Evolutionary conservation across 2,113 vertebrate species (phyloP), one percentile per base, ranked within the genome.

Genomic region (Rissa tridactyla): DNA sequence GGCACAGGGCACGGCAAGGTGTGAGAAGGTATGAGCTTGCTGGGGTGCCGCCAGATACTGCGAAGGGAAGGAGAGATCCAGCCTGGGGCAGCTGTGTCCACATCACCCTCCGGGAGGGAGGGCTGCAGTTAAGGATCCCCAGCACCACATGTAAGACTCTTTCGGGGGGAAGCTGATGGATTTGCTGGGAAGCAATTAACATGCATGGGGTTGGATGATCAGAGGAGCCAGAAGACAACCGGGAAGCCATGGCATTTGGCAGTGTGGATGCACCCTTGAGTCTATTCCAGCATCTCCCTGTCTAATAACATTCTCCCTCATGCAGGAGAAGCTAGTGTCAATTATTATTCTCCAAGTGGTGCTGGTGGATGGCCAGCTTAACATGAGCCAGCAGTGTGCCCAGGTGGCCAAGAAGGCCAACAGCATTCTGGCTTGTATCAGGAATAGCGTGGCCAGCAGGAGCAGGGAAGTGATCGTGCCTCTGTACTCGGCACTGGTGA

Each of bases 21-120:
- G 51, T 4, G 12, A 72, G 38, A 2, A 25, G 52, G 16, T 8
- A 4, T 14, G 9, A 8, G 12, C 11, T 64, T 42, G 14, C 9
- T 55, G n/a, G 42, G 20, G 3, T 83, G 12, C 30, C 15, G 6
- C 61, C 32, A 30, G 49, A 47, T 13, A 29, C 15, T 1, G 2
- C 7, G 8, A 34, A 61, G 26, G 26, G 18, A 90, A 79, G 20
- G 12, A 90, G 46, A 38, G 17, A 6, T n/a, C 13, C 60, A 58
- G 30, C 29, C 42, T 51, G 58, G 15, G 6, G 8, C 23, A 20
- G 18, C 12, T 3, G 0, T 0, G 0, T n/a, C 36, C 64, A 44
- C 69, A 12, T 3, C 68, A 5, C 11, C 29, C 26, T 57, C 34
- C 4, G 2, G 34, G 34, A 61, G 49, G 17, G 29, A 60, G 0